phyloP scores from a whole-genome alignment of 2,797 vertebrate species.

The Psittacula echo region DNA sequence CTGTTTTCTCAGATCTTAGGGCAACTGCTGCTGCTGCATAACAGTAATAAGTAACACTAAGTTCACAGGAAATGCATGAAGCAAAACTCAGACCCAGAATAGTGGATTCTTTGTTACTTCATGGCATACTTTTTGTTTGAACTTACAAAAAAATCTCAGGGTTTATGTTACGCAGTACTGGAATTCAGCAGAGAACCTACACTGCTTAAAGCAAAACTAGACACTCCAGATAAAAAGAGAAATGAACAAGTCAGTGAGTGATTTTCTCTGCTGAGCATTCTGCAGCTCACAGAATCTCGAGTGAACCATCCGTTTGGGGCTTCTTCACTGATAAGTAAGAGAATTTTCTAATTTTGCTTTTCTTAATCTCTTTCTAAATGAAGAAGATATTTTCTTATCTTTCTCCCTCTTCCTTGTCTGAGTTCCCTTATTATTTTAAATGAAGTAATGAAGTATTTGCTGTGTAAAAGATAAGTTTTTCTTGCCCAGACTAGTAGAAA shows the following conservation, averaged over 20 bases:
- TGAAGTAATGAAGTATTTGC: background rate
- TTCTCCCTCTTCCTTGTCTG: background rate
- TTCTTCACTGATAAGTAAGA: background rate
- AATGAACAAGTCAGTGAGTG: background rate
- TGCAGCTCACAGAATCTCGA: background rate
- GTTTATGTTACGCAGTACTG: constrained; percentile 8
- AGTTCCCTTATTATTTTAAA: background rate
- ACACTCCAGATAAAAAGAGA: background rate
- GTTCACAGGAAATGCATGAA: background rate
- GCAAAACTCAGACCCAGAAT: background rate
- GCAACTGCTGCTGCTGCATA: background rate
- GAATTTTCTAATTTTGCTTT: background rate
- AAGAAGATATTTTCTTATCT: background rate
- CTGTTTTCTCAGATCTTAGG: background rate
- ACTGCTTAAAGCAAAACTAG: constrained; percentile 13
- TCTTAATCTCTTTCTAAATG: background rate
- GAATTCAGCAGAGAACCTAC: constrained; percentile 5
- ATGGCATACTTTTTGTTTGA: background rate
- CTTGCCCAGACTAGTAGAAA: background rate
- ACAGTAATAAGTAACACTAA: background rate
- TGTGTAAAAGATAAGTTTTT: background rate
- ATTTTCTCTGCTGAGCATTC: background rate
- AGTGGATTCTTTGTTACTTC: constrained; percentile 12
- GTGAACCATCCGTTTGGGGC: background rate
- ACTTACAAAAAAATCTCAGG: background rate